Base-by-base conservation (phyloP, 1,140 invertebrate species). In the Melanaphis sacchari region DNA sequence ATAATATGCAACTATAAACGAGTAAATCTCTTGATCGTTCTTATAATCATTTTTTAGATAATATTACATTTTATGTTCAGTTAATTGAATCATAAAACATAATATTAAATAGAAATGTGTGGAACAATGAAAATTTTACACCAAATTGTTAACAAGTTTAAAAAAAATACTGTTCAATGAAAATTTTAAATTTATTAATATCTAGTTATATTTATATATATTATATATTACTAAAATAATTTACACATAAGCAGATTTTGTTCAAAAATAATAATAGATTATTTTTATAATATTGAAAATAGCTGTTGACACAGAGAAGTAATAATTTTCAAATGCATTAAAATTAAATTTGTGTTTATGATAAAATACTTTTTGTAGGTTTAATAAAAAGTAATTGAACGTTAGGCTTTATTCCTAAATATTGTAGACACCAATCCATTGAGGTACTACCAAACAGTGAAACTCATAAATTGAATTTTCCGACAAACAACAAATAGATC, bases 401-500 rank as follows among this genome's bases (percentile, higher is more conserved):
- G 59, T n/a, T 18, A n/a, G 31, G 15, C n/a, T 15, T 76, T 76
- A 76, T n/a, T 76, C n/a, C 15, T 76, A n/a, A 76, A 76, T n/a
- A n/a, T 76, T 18, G 59, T 84, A 41, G 82, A 84, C 38, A 11
- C 38, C 36, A 40, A 84, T 31, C 40, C 40, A 84, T 84, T 26
- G 59, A 40, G 82, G 38, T 40, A 40, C 21, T 40, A 40, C 38
- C 21, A 24, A 84, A 84, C 9, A 41, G 43, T 24, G 43, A 52
- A 49, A 89, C 89, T 90, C 11, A 40, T 54, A 59, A 90, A 90
- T 59, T 40, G 21, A 40, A 90, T 52, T 59, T 24, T 5, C 18
- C 52, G 49, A 22, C 41, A 89, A 89, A 52, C 36, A 89, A 52
- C 36, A 90, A 90, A 90, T 90, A 90, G 49, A 90, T 52, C 46